A percentile compares a stretch with the other conserved stretches of the same genome.
These are phyloP conservation scores for Limanda limanda DNA, from an alignment of 2,113 vertebrate species.

Conservation along the genomic window DNA sequence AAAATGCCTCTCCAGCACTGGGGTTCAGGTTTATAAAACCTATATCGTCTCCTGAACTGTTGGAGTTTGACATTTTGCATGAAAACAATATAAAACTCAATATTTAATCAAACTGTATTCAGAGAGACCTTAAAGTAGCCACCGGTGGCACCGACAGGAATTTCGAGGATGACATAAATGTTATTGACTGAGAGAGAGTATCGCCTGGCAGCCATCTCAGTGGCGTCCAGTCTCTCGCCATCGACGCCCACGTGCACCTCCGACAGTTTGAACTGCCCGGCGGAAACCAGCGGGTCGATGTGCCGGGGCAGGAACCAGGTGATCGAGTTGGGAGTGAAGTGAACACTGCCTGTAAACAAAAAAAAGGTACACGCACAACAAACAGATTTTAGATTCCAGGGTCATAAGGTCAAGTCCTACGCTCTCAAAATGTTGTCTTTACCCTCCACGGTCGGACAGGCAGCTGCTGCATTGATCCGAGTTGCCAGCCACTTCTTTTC, in stretches of 20 bases:
- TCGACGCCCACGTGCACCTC: conserved; percentile 82
- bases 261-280: conserved; percentile 55
- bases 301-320: conserved; percentile 84
- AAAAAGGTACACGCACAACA: background rate
- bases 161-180: conserved; percentile 62
- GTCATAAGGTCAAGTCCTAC: no score
- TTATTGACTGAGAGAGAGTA: conserved; percentile 73
- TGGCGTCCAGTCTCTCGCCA: conserved; percentile 71
- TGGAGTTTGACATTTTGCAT: no score
- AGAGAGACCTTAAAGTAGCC: conserved; percentile 85
- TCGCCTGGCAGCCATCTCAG: conserved; percentile 71
- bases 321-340: conserved; percentile 71
- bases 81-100: no score
- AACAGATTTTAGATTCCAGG: background rate
- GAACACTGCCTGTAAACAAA: conserved; percentile 76
- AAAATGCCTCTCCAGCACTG: no score
- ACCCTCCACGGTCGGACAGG: conserved; percentile 75
- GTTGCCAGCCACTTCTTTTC: conserved; percentile 78
- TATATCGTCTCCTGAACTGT: no score
- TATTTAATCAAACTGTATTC: background rate
- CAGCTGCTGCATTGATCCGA: conserved; percentile 75
- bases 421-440: background rate
- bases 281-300: conserved; percentile 73
- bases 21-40: no score
- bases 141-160: conserved; percentile 85